These are phyloP conservation scores for Eulithis prunata DNA, from an alignment of 2,888 invertebrate genomes.

Conservation along the genomic window DNA sequence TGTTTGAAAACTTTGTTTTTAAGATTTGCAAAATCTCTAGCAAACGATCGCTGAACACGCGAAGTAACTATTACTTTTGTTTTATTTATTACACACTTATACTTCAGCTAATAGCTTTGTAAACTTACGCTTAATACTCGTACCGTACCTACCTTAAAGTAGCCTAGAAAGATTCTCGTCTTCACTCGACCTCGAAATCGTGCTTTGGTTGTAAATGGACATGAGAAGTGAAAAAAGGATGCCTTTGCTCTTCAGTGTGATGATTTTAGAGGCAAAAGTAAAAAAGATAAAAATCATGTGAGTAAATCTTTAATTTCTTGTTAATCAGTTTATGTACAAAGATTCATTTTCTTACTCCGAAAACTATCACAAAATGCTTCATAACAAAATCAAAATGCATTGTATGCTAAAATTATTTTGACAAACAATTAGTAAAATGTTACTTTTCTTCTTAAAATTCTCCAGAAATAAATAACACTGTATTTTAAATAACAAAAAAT, in stretches of 20 bases:
- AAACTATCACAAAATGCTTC: slow-evolving; percentile 53
- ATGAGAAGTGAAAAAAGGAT: too few relatives aligned
- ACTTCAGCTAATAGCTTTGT: too few relatives aligned
- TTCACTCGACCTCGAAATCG: too few relatives aligned
- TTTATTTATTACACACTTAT: too few relatives aligned
- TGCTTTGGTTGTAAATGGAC: too few relatives aligned
- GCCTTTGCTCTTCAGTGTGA: neutral
- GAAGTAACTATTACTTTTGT: too few relatives aligned
- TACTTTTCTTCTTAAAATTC: neutral
- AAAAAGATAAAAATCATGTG: neutral
- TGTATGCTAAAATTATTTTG: slow-evolving; percentile 44
- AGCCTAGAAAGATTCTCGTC: too few relatives aligned
- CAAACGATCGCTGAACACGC: too few relatives aligned
- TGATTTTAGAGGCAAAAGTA: neutral
- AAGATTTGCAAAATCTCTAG: too few relatives aligned
- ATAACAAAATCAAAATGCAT: slow-evolving; percentile 53
- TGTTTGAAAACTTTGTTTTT: slow-evolving; percentile 22
- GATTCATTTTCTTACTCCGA: slow-evolving; percentile 40
- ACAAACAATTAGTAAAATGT: neutral
- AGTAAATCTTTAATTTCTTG: slow-evolving; percentile 26
- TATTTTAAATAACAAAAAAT: neutral
- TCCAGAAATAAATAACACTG: neutral
- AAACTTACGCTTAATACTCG: too few relatives aligned
- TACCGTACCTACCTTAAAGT: too few relatives aligned
- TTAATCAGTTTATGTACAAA: slow-evolving; percentile 49